A percentile compares a stretch with the other conserved stretches of the same genome.
Evolutionary conservation across 2,888 invertebrate genomes (phyloP).

Genomic region (Siphlonurus alternatus): DNA sequence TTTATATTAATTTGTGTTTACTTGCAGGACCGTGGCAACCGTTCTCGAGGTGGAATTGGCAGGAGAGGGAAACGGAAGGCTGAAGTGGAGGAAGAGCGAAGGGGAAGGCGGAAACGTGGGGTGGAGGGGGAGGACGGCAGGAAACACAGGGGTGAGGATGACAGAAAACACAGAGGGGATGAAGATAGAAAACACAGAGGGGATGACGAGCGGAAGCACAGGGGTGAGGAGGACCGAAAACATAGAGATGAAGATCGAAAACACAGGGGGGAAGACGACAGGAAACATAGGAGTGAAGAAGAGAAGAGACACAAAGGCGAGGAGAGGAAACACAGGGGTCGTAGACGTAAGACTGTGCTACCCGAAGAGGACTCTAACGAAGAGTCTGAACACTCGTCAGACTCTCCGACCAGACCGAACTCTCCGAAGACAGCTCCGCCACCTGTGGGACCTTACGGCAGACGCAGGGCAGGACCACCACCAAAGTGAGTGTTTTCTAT

Average conservation of each 20-base stretch:
- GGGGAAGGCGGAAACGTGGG: constrained; percentile 14
- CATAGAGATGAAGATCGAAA: constrained; percentile 9
- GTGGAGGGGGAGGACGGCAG: constrained; percentile 16
- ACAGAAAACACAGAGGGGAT: constrained; percentile 10
- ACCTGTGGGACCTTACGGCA: not conserved
- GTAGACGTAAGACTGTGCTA: constrained; percentile 11
- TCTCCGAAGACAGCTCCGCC: constrained; percentile 6
- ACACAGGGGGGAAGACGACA: constrained; percentile 9
- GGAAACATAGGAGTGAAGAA: constrained; percentile 11
- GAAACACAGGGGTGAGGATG: constrained; percentile 15
- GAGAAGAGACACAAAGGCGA: constrained; percentile 11
- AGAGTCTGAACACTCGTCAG: constrained; percentile 12
- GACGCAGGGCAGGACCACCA: not conserved
- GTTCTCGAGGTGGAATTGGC: not conserved
- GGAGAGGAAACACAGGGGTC: constrained; percentile 9
- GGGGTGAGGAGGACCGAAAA: constrained; percentile 12
- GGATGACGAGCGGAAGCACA: constrained; percentile 8
- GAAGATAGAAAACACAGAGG: constrained; percentile 8
- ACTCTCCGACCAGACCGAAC: constrained; percentile 8
- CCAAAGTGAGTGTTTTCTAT: constrained; percentile 1
- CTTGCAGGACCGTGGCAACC: not conserved
- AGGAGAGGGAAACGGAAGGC: constrained; percentile 13
- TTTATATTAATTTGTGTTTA: no score
- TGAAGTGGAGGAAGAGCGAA: constrained; percentile 18
- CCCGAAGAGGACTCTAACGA: constrained; percentile 15